phyloP scores from a whole-genome alignment of 2,113 vertebrate genomes.

The Gymnogyps californianus region DNA sequence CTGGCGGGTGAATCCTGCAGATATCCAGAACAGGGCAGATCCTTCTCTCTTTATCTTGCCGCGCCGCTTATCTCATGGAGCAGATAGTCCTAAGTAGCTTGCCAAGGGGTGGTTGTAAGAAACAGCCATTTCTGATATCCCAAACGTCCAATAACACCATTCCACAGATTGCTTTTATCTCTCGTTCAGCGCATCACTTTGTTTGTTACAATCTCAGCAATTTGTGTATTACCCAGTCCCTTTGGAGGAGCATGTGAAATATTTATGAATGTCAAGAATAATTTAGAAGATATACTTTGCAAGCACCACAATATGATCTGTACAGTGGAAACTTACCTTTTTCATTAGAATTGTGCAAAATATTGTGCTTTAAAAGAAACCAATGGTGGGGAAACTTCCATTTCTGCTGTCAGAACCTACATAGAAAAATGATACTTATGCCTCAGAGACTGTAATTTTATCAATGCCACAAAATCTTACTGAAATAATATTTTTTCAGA shows the following conservation, averaged over 20 bases:
- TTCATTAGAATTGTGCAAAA: neutral
- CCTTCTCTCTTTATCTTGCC: neutral
- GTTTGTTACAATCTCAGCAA: conserved; percentile 2
- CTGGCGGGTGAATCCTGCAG: neutral
- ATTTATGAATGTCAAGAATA: conserved; percentile 34
- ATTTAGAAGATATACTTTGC: conserved; percentile 6
- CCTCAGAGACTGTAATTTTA: neutral
- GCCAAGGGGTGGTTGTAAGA: neutral
- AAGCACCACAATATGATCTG: neutral
- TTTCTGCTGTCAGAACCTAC: neutral
- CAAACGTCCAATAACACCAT: neutral
- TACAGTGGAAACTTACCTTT: neutral
- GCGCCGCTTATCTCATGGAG: neutral
- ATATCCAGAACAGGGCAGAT: neutral
- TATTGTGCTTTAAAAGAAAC: neutral
- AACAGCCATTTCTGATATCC: neutral
- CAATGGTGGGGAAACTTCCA: neutral
- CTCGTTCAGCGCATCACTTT: neutral
- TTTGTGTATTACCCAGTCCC: neutral
- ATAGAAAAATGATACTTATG: neutral
- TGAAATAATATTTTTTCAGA: neutral
- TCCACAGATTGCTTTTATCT: conserved; percentile 7
- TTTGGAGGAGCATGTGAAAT: neutral
- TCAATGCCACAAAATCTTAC: neutral
- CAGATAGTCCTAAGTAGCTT: neutral